Percentiles rank a stretch among this genome's conserved stretches.
Conservation (phyloP, 53 echinoderm and acorn worm species). For the Stichopus horrens region DNA sequence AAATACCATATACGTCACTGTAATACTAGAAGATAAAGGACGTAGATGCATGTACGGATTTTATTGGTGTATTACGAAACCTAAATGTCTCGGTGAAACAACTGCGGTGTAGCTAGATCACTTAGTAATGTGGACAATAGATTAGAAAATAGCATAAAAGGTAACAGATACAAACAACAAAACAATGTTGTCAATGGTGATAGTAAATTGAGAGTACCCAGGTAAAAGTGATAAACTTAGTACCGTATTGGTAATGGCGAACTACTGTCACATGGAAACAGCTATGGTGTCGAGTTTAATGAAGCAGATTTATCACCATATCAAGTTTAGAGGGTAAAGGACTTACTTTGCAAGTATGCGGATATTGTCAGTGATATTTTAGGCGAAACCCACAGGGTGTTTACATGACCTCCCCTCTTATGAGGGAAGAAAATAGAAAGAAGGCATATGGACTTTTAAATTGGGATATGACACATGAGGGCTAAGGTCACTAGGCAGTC, state of each 20-base stretch:
- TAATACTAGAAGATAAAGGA: not conserved
- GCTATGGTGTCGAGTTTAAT: not conserved
- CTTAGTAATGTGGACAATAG: not conserved
- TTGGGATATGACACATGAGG: no score
- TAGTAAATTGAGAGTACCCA: not conserved
- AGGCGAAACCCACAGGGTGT: not conserved
- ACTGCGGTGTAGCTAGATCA: not conserved
- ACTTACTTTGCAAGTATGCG: not conserved
- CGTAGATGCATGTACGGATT: not conserved
- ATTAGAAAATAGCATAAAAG: no score
- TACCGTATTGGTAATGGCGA: not conserved
- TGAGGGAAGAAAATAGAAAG: not conserved
- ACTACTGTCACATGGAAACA: not conserved
- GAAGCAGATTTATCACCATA: conserved; percentile 1
- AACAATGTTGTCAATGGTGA: not conserved
- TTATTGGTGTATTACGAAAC: not conserved
- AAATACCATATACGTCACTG: not conserved
- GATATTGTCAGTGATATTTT: conserved; percentile 1
- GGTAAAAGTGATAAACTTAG: not conserved
- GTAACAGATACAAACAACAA: not conserved
- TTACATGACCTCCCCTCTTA: not conserved
- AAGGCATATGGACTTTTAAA: not conserved
- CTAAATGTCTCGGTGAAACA: not conserved
- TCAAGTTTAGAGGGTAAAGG: not conserved
- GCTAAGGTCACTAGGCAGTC: no score